phyloP scores from a whole-genome alignment of 1,140 invertebrate species.

The Bombus soroeensis region DNA sequence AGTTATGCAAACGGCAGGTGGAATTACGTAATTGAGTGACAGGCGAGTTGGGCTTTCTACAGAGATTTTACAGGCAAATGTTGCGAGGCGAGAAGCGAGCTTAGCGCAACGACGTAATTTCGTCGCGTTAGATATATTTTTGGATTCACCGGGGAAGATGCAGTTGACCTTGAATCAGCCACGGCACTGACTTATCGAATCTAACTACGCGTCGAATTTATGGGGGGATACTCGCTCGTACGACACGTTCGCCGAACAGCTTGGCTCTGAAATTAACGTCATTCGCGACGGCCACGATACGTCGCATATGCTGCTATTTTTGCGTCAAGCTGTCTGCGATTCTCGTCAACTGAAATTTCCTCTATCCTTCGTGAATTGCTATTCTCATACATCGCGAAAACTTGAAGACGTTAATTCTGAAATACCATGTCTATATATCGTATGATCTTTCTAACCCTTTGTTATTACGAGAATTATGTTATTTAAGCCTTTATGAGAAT shows the following conservation, averaged over 20 bases:
- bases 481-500: too few relatives aligned
- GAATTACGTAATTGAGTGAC: conserved; percentile 25
- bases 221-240: not conserved
- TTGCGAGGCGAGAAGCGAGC: too few relatives aligned
- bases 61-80: not conserved
- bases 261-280: not conserved
- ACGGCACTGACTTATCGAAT: not conserved
- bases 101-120: not conserved
- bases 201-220: not conserved
- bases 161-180: not conserved
- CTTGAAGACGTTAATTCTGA: not conserved
- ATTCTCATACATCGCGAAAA: not conserved
- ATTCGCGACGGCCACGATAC: not conserved
- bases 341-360: not conserved
- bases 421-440: not conserved
- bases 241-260: not conserved
- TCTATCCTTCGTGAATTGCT: not conserved
- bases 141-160: not conserved
- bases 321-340: not conserved
- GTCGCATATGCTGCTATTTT: not conserved
- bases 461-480: too few relatives aligned
- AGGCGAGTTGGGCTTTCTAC: not conserved
- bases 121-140: conserved; percentile 27
- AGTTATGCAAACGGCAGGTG: conserved; percentile 16
- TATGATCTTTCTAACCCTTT: too few relatives aligned